phyloP scores from a whole-genome alignment of 1,140 invertebrate species.

The Calephelis virginiensis region DNA sequence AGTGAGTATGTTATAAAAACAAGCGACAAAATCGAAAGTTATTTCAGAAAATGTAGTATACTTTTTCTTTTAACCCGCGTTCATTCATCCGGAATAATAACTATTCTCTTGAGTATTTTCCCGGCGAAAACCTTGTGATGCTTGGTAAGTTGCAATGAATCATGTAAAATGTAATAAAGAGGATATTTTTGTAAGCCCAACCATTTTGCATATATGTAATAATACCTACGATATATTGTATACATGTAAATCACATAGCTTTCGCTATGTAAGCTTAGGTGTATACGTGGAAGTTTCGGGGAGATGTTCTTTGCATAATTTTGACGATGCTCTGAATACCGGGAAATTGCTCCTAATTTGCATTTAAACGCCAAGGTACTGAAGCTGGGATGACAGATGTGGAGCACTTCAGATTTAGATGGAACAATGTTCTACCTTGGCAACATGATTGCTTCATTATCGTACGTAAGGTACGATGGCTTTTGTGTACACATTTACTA shows the following conservation, averaged over 20 bases:
- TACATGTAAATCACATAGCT: constrained; percentile 40
- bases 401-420: neutral
- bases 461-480: no score
- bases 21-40: constrained; percentile 28
- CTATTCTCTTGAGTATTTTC: constrained; percentile 28
- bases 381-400: neutral
- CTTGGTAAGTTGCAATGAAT: constrained; percentile 27
- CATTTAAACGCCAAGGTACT: constrained; percentile 15
- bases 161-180: constrained; percentile 28
- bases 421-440: neutral
- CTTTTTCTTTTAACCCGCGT: neutral
- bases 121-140: constrained; percentile 25
- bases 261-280: constrained; percentile 37
- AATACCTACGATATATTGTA: no score
- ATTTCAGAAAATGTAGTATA: constrained; percentile 9
- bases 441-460: neutral
- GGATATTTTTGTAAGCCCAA: constrained; percentile 37
- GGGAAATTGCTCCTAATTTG: constrained; percentile 23
- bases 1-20: neutral
- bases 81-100: constrained; percentile 31
- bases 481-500: no score
- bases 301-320: constrained; percentile 25
- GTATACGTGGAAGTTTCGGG: constrained; percentile 28
- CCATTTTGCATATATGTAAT: constrained; percentile 39
- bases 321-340: constrained; percentile 27